Base-by-base conservation (phyloP, 2,888 invertebrate genomes). In the Drosophila mercatorum region DNA sequence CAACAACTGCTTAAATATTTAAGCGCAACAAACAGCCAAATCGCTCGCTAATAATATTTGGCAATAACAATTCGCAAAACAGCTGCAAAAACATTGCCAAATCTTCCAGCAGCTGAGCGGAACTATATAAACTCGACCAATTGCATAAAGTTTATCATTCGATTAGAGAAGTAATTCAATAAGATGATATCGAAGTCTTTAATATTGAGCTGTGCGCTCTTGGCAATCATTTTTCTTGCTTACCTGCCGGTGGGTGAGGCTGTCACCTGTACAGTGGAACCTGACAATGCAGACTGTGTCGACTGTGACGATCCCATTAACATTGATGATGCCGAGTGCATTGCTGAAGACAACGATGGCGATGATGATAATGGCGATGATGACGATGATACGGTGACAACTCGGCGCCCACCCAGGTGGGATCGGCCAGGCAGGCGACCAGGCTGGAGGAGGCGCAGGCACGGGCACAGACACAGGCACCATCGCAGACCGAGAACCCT, bases 1-100 rank as follows among this genome's bases (percentile, higher is more conserved):
- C 22, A 11, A 36, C 75, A 69, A 41, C 17, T 75, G 70, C 8
- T 26, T 26, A 69, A 69, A 69, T 59, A 57, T 58, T 75, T 26
- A 26, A 47, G 4, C 1, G 4, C 12, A 17, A 11, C 28, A 12
- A 53, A 55, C 14, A 31, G 36, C 8, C 11, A 22, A 34, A 67
- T 56, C 49, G 44, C 28, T 49, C 11, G 6, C 10, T 14, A 4
- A 52, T 44, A 55, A 53, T 58, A 58, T 40, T 57, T 47, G 5
- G 43, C 47, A 43, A 67, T 17, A 34, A 10, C 34, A 34, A 34
- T 22, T 31, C 1, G 22, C 3, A 44, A 41, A 44, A 55, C 71
- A 75, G 65, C 65, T 75, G 74, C 2, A 34, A 4, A 75, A 61
- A 65, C 31, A 38, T 41, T 41, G 2, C 26, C 34, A 52, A 57